A percentile compares a stretch with the other conserved stretches of the same genome.
phyloP scores from a whole-genome alignment of 1,140 invertebrate species.

The Pentalonia nigronervosa region DNA sequence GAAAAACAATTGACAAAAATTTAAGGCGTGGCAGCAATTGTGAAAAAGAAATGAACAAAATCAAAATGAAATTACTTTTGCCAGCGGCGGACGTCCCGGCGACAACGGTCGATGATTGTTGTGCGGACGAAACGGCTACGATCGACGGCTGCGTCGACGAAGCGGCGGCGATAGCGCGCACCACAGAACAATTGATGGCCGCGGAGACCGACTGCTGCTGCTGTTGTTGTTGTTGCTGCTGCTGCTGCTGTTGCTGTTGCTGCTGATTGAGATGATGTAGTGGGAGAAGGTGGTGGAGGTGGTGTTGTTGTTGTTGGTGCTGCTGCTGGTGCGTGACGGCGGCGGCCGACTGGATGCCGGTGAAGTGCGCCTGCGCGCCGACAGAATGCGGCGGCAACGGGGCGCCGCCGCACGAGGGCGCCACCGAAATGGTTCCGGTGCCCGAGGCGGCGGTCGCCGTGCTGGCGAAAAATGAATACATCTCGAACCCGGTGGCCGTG shows the following conservation, averaged over 20 bases:
- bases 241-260: slow-evolving; percentile 16
- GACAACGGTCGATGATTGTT: slow-evolving; percentile 23
- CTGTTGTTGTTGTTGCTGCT: slow-evolving; percentile 29
- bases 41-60: background rate
- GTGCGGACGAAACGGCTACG: slow-evolving; percentile 24
- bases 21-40: background rate
- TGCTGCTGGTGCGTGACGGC: slow-evolving; percentile 47
- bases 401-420: slow-evolving; percentile 55
- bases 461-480: slow-evolving; percentile 53
- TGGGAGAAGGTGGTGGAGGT: slow-evolving; percentile 17
- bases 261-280: background rate
- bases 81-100: background rate
- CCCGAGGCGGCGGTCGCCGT: slow-evolving; percentile 34
- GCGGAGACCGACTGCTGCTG: slow-evolving; percentile 56
- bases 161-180: slow-evolving; percentile 44
- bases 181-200: slow-evolving; percentile 52
- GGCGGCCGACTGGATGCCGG: slow-evolving; percentile 46
- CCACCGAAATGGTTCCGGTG: slow-evolving; percentile 55
- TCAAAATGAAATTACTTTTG: slow-evolving; percentile 45
- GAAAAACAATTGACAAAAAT: background rate
- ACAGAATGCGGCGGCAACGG: background rate
- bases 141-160: slow-evolving; percentile 26
- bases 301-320: slow-evolving; percentile 34
- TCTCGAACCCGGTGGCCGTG: slow-evolving; percentile 52
- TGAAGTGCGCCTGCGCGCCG: slow-evolving; percentile 53